These are phyloP conservation scores for Bombus breviceps DNA, from an alignment of 1,140 invertebrate species.

Conservation along the genomic window DNA sequence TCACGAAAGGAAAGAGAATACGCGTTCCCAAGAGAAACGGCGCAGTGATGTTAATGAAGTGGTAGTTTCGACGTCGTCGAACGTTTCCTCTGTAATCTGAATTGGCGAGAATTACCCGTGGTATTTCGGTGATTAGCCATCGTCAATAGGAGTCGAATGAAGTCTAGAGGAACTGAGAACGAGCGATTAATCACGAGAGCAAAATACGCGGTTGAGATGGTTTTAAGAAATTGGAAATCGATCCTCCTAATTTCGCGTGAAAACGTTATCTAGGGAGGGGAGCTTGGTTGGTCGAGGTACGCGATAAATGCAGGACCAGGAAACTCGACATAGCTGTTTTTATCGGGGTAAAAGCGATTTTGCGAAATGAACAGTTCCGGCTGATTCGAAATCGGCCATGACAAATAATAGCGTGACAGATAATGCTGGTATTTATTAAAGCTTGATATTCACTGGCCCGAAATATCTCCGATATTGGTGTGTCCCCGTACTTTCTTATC, in stretches of 20 bases:
- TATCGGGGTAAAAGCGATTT: slow-evolving; percentile 23
- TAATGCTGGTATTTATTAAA: slow-evolving; percentile 48
- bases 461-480: neutral
- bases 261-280: neutral
- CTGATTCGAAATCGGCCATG: slow-evolving; percentile 4
- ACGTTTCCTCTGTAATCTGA: neutral
- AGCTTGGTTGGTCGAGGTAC: neutral
- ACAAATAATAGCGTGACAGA: slow-evolving; percentile 32
- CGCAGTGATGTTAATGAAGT: neutral
- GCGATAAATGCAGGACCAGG: neutral
- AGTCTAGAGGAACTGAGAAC: no score
- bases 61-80: slow-evolving; percentile 2
- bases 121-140: neutral
- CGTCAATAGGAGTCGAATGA: no score
- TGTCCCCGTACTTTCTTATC: neutral
- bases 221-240: neutral
- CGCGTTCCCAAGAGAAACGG: neutral
- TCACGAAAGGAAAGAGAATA: neutral
- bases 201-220: neutral
- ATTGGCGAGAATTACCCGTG: neutral
- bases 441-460: neutral
- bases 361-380: slow-evolving; percentile 12
- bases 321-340: neutral
- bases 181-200: no score
- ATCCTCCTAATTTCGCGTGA: neutral